phyloP scores from a whole-genome alignment of 2,797 vertebrate species.

The Chaenodraco wilsoni region DNA sequence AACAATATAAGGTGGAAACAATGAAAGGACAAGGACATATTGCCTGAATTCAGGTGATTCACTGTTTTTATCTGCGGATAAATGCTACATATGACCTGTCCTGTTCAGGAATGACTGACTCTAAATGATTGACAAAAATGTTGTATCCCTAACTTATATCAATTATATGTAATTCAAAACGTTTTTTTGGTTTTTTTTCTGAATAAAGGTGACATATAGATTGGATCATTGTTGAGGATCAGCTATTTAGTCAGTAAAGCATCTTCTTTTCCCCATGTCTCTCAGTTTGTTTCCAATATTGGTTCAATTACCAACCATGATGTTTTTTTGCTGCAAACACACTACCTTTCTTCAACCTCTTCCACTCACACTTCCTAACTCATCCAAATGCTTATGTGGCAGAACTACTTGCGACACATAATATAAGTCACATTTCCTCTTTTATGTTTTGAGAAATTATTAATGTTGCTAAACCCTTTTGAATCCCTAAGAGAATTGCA shows the following conservation, averaged over 20 bases:
- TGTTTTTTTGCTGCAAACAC: conserved; percentile 16
- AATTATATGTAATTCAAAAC: background rate
- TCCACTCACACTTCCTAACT: conserved; percentile 34
- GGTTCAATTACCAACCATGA: background rate
- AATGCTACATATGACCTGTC: conserved; percentile 40
- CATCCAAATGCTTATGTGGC: conserved; percentile 65
- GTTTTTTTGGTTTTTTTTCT: background rate
- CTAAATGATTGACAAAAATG: conserved; percentile 33
- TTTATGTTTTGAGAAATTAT: conserved; percentile 81
- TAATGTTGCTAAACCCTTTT: conserved; percentile 80
- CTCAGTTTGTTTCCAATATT: background rate
- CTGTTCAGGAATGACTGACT: conserved; percentile 20
- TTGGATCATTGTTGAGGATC: conserved; percentile 3
- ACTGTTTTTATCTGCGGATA: conserved; percentile 41
- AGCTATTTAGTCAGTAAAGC: background rate
- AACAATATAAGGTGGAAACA: conserved; percentile 43
- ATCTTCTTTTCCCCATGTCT: background rate
- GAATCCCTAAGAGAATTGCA: conserved; percentile 73
- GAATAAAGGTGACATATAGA: background rate
- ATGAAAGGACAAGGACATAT: conserved; percentile 47
- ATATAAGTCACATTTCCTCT: conserved; percentile 62
- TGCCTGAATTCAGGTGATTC: conserved; percentile 42
- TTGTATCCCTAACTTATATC: conserved; percentile 33
- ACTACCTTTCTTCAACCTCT: conserved; percentile 40
- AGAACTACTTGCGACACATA: conserved; percentile 57